A percentile compares a stretch with the other conserved stretches of the same genome.
Conservation (phyloP, 2,113 vertebrate species). For the Capreolus pygargus region DNA sequence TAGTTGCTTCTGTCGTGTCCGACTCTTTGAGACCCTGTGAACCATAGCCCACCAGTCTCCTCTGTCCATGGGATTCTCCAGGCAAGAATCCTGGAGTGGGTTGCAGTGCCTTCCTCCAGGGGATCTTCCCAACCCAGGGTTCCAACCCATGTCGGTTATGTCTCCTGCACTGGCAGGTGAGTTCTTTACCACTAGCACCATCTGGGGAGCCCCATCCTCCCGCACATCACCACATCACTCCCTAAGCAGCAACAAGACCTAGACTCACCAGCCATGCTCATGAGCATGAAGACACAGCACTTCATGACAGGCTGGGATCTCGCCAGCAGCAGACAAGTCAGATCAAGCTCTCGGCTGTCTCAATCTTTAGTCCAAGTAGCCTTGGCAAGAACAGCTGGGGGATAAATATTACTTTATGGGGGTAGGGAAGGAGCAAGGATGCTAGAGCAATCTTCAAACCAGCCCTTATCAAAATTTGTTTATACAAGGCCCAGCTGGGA, state of each 20-base stretch:
- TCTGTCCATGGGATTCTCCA: neutral
- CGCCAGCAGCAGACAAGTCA: neutral
- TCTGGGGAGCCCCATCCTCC: neutral
- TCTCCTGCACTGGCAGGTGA: neutral
- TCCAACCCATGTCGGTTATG: neutral
- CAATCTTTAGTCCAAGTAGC: neutral
- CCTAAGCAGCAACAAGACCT: neutral
- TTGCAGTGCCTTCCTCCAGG: neutral
- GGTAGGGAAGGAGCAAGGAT: neutral
- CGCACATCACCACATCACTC: accelerated
- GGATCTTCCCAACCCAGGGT: neutral
- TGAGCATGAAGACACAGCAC: neutral
- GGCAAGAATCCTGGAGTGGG: neutral
- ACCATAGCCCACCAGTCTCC: neutral
- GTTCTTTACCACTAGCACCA: neutral
- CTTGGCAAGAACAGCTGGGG: neutral
- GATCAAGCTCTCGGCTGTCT: neutral
- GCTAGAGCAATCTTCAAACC: neutral
- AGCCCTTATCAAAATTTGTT: neutral
- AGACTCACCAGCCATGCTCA: conserved; percentile 27
- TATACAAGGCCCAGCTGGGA: too few relatives aligned
- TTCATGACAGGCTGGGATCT: neutral
- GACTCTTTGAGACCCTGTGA: neutral
- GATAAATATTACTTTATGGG: neutral
- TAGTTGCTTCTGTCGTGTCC: neutral